Evolutionary conservation across 2,113 vertebrate species (phyloP), one percentile per base, ranked within the genome.

Genomic region (Nannobrachium achirus): DNA sequence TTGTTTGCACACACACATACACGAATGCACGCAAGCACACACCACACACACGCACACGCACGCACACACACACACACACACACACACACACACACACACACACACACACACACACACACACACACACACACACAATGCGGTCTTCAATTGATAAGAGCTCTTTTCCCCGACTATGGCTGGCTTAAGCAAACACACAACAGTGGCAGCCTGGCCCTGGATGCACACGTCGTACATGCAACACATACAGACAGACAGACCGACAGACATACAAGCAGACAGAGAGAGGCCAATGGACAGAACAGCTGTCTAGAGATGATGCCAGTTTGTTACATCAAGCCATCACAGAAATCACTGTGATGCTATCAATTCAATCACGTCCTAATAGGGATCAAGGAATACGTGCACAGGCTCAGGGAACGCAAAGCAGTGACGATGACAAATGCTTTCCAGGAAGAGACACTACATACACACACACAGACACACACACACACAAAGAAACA

Each of bases 51-150:
- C 44, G 10, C 8, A 61, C 10, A 49, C 44, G 18, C 20, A 49
- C 45, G 9, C 60, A 48, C 45, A 49, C 60, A 50, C 13, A 48
- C 45, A 39, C 45, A 18, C n/a, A 51, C 44, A 48, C 20, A 9
- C 60, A 25, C 33, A 41, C 10, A 46, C 41, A 46, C 59, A n/a
- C 56, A 42, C 44, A 73, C 1, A 8, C 38, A 64, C 49, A 42
- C 44, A 63, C 19, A 53, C 4, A 10, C 52, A 55, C 6, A 33
- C 10, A 10, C 8, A 55, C 10, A 33, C 2, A 33, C 10, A 49
- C 60, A 49, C 9, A 62, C 11, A 38, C 20, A 63, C 25, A 50
- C 14, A 63, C 6, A 38, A 10, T 11, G 40, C n/a, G 14, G 20
- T 25, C 25, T 33, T 33, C 25, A 33, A 33, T 33, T 33, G 25